These are phyloP conservation scores for Diachasma alloeum DNA, from an alignment of 1,140 invertebrate species.

Conservation along the genomic window DNA sequence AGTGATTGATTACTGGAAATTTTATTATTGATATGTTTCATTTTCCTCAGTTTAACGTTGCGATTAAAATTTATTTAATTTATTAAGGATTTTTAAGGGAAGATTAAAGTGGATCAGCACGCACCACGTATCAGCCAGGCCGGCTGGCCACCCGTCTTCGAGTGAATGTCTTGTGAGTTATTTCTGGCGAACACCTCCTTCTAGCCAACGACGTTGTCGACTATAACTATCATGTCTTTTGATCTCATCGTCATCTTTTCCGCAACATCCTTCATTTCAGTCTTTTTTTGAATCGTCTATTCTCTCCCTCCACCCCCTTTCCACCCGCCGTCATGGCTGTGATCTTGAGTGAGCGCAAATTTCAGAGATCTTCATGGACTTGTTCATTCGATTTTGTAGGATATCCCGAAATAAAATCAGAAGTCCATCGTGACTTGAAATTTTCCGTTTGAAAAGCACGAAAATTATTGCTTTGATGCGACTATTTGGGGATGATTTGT, in stretches of 20 bases:
- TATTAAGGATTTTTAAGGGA: background rate
- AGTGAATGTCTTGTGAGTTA: conserved; percentile 67
- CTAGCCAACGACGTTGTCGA: background rate
- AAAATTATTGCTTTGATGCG: too few relatives aligned
- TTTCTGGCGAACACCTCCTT: conserved; percentile 54
- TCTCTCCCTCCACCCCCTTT: too few relatives aligned
- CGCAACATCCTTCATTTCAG: background rate
- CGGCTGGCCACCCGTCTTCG: conserved; percentile 63
- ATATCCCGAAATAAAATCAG: too few relatives aligned
- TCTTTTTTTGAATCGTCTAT: background rate
- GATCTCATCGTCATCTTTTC: background rate
- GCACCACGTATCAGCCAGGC: conserved; percentile 64
- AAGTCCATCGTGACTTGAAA: too few relatives aligned
- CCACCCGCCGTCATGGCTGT: too few relatives aligned
- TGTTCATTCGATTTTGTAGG: too few relatives aligned
- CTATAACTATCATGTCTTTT: background rate
- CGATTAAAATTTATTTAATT: background rate
- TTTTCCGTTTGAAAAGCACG: too few relatives aligned
- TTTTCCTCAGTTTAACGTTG: background rate
- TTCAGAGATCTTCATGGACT: too few relatives aligned
- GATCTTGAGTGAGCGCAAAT: background rate
- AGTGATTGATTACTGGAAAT: background rate
- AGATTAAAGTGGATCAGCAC: conserved; percentile 38
- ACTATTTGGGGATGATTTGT: too few relatives aligned
- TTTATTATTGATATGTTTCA: background rate